phyloP scores from a whole-genome alignment of 2,797 vertebrate genomes.

The Siniperca obscura region DNA sequence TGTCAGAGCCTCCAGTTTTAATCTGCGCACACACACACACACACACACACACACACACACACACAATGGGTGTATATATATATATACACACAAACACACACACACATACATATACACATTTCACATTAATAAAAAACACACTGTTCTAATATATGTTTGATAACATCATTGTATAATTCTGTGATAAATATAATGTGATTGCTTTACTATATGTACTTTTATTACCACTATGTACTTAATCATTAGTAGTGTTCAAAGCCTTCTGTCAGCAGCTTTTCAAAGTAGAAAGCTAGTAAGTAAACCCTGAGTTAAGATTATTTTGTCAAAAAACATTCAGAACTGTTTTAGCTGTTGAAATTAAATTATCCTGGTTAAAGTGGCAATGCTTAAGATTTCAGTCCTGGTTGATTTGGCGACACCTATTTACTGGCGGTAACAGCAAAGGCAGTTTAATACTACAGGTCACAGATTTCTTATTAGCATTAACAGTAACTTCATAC shows the following conservation, averaged over 20 bases:
- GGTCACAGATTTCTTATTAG: too few relatives aligned
- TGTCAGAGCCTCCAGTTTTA: slow-evolving; percentile 90
- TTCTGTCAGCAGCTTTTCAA: neutral
- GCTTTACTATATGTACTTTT: neutral
- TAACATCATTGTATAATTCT: neutral
- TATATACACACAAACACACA: too few relatives aligned
- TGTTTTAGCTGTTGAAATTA: neutral
- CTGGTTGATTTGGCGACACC: too few relatives aligned
- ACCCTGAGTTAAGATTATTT: neutral
- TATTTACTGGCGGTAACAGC: too few relatives aligned
- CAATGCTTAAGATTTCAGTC: too few relatives aligned
- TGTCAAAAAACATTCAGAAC: neutral
- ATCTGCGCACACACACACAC: slow-evolving; percentile 74
- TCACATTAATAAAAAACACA: too few relatives aligned
- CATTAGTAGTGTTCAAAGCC: neutral
- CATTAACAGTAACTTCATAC: too few relatives aligned
- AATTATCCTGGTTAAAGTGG: neutral
- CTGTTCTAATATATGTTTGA: too few relatives aligned
- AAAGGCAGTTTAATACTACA: too few relatives aligned
- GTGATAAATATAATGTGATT: neutral
- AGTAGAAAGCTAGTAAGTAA: neutral
- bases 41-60: neutral
- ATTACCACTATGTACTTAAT: neutral
- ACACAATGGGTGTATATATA: too few relatives aligned
- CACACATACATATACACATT: too few relatives aligned